phyloP scores from a whole-genome alignment of 1,140 invertebrate species.

The Drosophila mojavensis region DNA sequence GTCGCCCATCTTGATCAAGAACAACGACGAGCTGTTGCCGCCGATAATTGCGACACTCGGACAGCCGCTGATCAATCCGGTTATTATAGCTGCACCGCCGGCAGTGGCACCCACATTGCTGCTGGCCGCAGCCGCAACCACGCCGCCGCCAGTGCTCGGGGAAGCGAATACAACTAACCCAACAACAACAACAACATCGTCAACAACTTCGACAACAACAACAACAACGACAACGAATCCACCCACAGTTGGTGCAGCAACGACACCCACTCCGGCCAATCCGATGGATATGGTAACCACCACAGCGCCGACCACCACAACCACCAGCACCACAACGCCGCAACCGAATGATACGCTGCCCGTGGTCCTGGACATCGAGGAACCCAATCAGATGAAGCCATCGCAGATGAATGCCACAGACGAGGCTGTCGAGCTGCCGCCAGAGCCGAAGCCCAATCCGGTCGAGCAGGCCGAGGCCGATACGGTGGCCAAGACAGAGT shows the following conservation, averaged over 20 bases:
- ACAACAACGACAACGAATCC: conserved; percentile 21
- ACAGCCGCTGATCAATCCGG: conserved; percentile 84
- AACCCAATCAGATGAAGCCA: conserved; percentile 40
- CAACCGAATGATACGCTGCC: conserved; percentile 67
- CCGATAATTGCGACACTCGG: conserved; percentile 84
- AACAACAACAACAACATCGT: conserved; percentile 17
- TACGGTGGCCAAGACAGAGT: conserved; percentile 74
- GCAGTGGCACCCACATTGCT: conserved; percentile 13
- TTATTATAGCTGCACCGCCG: conserved; percentile 70
- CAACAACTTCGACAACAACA: conserved; percentile 20
- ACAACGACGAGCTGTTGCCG: conserved; percentile 82
- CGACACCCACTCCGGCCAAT: conserved; percentile 32
- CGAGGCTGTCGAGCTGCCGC: neutral
- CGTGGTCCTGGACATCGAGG: conserved; percentile 68
- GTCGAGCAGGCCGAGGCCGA: conserved; percentile 47
- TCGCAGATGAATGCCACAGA: conserved; percentile 27
- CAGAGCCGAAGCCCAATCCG: neutral
- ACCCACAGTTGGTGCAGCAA: neutral
- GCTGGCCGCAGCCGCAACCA: conserved; percentile 38
- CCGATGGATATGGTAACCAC: conserved; percentile 57
- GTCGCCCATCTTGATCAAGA: conserved; percentile 63
- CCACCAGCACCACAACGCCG: conserved; percentile 64
- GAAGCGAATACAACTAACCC: conserved; percentile 34
- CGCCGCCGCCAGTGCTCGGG: conserved; percentile 17
- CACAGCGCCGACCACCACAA: conserved; percentile 63